Base-by-base conservation (phyloP, 2,888 invertebrate species). In the Creontiades dilutus region DNA sequence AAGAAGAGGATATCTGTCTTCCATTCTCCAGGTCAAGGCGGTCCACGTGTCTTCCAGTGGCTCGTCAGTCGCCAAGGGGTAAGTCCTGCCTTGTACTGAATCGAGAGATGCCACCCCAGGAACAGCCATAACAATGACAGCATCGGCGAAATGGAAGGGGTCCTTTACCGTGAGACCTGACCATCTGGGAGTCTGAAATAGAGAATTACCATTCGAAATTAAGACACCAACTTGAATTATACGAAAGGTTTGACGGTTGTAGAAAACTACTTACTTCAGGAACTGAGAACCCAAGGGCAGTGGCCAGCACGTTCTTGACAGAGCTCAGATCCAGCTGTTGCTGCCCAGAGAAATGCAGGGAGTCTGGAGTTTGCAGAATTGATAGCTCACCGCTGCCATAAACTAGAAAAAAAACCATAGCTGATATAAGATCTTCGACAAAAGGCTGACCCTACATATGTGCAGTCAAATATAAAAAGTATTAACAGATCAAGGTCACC, bases 91-190 rank as follows among this genome's bases (percentile, higher is more conserved):
- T 91, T 95, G 95, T 13, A 93, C 90, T 80, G 93, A 93, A 75
- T 92, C 92, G 0, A 93, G 92, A 16, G 92, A 92, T 46, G 94
- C 93, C 1, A 96, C 94, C 57, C 97, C 97, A 93, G 96, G 96
- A 81, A 97, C 94, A 82, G 95, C 95, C 14, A 97, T 94, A 61
- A 95, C 95, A 19, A 97, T 95, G 1, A 96, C 94, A 55, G 95
- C 96, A 93, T 96, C 95, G n/a, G 97, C 96, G 82, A 96, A 94
- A 90, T 95, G 94, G 92, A 97, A 97, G 0, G 97, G 97, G 93
- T 96, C 95, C 7, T 93, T 93, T 68, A 97, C 94, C 89, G 94
- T 94, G 91, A 97, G 93, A 16, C 96, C 96, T 92, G 94, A 93
- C 96, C 97, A 97, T 91, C 95, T 94, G 16, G 95, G 94, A 92